phyloP scores from a whole-genome alignment of 2,113 vertebrate genomes.

The Chloroceryle aenea region DNA sequence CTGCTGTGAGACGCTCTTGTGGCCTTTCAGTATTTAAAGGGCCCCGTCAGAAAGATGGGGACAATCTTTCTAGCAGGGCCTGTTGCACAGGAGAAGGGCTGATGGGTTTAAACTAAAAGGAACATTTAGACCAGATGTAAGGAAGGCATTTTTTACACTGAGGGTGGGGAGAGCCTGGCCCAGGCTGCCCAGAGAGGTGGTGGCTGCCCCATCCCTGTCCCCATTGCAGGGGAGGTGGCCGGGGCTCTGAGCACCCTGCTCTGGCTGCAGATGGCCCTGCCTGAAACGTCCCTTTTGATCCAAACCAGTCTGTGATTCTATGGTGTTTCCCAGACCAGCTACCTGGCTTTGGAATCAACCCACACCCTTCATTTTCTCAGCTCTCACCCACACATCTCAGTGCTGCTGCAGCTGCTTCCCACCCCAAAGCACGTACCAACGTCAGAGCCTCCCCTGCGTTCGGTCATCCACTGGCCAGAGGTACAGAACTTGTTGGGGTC shows the following conservation, averaged over 20 bases:
- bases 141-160: background rate
- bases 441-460: constrained; percentile 87
- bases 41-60: background rate
- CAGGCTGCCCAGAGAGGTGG: background rate
- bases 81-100: background rate
- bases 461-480: constrained; percentile 93
- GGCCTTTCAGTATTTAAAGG: background rate
- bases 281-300: background rate
- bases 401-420: background rate
- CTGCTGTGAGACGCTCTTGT: background rate
- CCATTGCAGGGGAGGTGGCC: background rate
- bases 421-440: constrained; percentile 76
- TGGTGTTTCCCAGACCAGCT: background rate
- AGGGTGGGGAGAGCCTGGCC: background rate
- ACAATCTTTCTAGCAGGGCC: background rate
- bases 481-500: constrained; percentile 85
- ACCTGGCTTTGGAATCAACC: background rate
- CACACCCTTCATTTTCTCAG: background rate
- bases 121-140: background rate
- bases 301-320: background rate
- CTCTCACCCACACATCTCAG: background rate
- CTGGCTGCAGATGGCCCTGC: background rate
- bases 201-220: background rate
- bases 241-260: background rate
- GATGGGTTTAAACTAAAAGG: background rate